phyloP scores from a whole-genome alignment of 2,797 vertebrate species.

The Eidolon dupreanum region DNA sequence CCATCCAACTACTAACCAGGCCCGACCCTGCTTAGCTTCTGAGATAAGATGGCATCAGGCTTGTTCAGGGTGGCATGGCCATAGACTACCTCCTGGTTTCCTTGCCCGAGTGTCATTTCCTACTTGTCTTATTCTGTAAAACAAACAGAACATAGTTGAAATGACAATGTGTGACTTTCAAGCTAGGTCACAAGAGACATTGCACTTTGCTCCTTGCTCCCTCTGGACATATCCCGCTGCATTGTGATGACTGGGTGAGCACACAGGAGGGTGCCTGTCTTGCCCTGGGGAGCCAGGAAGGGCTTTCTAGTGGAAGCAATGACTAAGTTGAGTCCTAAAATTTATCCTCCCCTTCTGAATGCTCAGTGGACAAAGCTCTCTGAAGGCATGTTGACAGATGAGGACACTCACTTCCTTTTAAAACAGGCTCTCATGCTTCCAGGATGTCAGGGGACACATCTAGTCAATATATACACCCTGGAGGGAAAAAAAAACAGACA shows the following conservation, averaged over 20 bases:
- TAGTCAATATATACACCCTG: not conserved
- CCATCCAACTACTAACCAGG: too few species aligned
- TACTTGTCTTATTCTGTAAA: not conserved
- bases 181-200: not conserved
- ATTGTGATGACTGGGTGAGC: not conserved
- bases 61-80: too few species aligned
- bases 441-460: not conserved
- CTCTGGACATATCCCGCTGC: not conserved
- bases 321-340: not conserved
- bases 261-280: not conserved
- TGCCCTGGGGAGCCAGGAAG: not conserved
- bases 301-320: not conserved
- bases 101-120: not conserved
- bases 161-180: not conserved
- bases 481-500: not conserved
- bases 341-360: not conserved
- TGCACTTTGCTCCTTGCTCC: not conserved
- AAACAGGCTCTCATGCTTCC: not conserved
- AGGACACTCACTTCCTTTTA: not conserved
- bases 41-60: too few species aligned
- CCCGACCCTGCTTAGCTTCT: too few species aligned
- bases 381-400: not conserved
- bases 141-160: not conserved
- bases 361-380: not conserved
- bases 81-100: not conserved